Conservation (phyloP, 2,113 vertebrate species). For the Myrmecobius fasciatus region DNA sequence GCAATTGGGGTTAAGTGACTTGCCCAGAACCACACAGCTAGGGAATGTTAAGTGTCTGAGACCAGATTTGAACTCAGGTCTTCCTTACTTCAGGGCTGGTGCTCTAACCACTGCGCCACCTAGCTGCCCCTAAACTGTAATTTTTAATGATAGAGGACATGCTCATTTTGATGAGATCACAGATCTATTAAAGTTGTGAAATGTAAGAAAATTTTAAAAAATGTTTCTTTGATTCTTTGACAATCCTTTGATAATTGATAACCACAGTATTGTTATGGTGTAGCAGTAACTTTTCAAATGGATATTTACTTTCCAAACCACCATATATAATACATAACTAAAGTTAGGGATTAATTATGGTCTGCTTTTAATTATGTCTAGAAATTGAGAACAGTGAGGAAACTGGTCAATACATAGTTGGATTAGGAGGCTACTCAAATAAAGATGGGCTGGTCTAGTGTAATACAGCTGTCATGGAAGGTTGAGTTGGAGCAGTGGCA, state of each 20-base stretch:
- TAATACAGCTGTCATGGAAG: constrained; percentile 70
- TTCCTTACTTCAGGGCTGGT: no score
- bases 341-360: background rate
- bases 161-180: background rate
- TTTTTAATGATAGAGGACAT: background rate
- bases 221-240: background rate
- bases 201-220: background rate
- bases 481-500: constrained; percentile 72
- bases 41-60: no score
- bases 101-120: no score
- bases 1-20: no score
- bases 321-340: background rate
- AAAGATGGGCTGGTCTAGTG: constrained; percentile 65
- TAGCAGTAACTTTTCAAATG: background rate
- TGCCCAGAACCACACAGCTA: no score
- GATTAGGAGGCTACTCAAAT: constrained; percentile 69
- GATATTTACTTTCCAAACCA: background rate
- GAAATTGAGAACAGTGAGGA: constrained; percentile 67
- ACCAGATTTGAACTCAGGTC: no score
- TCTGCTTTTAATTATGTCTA: constrained; percentile 46
- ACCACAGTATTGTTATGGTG: background rate
- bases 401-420: constrained; percentile 51
- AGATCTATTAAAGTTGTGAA: background rate
- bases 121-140: no score
- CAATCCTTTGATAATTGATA: background rate